Evolutionary conservation across 2,888 invertebrate species (phyloP), one percentile per base, ranked within the genome.

Genomic region (Eristalis pertinax): DNA sequence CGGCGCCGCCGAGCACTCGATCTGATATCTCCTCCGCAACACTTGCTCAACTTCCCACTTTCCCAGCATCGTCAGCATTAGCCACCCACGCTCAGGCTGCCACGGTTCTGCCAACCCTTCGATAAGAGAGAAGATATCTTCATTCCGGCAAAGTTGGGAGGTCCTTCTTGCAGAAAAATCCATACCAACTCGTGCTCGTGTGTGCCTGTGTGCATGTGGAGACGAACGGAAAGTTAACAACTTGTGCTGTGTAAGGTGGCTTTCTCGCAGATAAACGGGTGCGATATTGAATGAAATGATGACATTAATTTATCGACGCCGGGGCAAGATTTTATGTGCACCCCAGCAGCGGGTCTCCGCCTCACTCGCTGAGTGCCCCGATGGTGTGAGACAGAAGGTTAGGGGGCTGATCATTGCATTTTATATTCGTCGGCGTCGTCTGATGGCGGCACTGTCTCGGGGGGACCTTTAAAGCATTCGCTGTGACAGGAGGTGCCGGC

Each of bases 261-360:
- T 70, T 79, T 58, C 56, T 68, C 41, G 83, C 86, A 86, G 82
- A 83, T 86, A 75, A 75, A 86, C 75, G 83, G 70, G 74, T 69
- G 86, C 62, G 78, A 79, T 86, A 86, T 78, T 78, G 86, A 83
- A 79, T 83, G 78, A 83, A 79, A 83, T 83, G 83, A 79, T 86
- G 86, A 83, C 86, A 83, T 86, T 86, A 86, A 86, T 86, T 83
- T 86, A 83, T 86, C 83, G 86, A 56, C 68, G 73, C 81, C 67
- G 63, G 70, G 80, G 60, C 29, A 76, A 75, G 67, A 75, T 80
- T 75, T 70, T 70, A 60, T 84, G 64, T 65, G 74, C 69, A 41
- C 50, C 60, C 63, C 67, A 67, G 58, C 67, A 67, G 58, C 41
- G 68, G 60, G 32, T 24, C 32, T 35, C 10, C 19, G 26, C 26